Conservation (phyloP, 2,888 invertebrate species). For the Drosophila demipolita region DNA sequence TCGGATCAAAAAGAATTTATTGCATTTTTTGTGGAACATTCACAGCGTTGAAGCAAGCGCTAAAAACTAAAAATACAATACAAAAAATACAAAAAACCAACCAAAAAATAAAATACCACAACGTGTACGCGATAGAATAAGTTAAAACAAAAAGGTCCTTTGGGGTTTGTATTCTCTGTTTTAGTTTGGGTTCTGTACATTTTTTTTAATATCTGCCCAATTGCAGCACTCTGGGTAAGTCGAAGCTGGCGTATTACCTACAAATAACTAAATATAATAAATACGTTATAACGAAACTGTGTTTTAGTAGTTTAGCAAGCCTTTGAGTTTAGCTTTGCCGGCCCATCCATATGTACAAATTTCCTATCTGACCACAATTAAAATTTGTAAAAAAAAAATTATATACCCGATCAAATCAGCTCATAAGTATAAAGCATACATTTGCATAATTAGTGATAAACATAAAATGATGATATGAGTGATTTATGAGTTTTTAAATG, state of each 20-base stretch:
- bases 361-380: constrained; percentile 12
- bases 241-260: constrained; percentile 63
- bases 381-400: constrained; percentile 7
- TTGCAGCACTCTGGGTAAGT: constrained; percentile 74
- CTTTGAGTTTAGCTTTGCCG: constrained; percentile 71
- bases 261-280: constrained; percentile 49
- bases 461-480: neutral
- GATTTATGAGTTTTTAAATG: constrained; percentile 7
- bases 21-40: constrained; percentile 84
- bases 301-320: constrained; percentile 70
- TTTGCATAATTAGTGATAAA: neutral
- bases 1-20: constrained; percentile 54
- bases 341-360: constrained; percentile 60
- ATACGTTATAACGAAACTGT: constrained; percentile 57
- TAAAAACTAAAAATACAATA: constrained; percentile 69
- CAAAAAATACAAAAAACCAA: constrained; percentile 42
- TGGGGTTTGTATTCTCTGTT: constrained; percentile 27
- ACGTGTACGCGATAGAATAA: constrained; percentile 53
- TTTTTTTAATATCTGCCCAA: constrained; percentile 36
- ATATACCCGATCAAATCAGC: constrained; percentile 8
- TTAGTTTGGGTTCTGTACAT: constrained; percentile 58
- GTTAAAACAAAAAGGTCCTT: constrained; percentile 37
- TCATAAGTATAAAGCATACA: constrained; percentile 8
- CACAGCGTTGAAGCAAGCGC: constrained; percentile 84
- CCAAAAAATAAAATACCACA: constrained; percentile 47